These are phyloP conservation scores for Sarcophaga subvicina DNA, from an alignment of 2,888 invertebrate genomes.

Conservation along the genomic window DNA sequence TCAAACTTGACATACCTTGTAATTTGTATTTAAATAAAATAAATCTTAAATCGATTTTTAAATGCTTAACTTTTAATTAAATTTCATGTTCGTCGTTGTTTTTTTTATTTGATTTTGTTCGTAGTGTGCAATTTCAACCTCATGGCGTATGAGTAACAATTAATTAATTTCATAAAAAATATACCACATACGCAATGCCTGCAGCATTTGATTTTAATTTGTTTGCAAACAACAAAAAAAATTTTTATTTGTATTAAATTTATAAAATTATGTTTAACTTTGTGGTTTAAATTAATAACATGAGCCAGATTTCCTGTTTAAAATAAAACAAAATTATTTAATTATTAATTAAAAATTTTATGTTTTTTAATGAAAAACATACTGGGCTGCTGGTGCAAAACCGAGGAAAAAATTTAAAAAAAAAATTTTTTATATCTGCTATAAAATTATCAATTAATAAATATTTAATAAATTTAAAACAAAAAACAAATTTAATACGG, in stretches of 20 bases:
- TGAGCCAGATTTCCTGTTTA: neutral
- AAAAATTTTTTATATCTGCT: neutral
- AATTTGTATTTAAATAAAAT: too few species aligned
- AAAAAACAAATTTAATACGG: too few species aligned
- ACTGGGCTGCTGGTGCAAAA: neutral
- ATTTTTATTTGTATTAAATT: too few species aligned
- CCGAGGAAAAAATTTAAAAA: neutral
- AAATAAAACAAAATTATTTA: neutral
- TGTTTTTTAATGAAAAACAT: too few species aligned
- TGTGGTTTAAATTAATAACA: neutral
- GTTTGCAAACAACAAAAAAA: too few species aligned
- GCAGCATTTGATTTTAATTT: neutral
- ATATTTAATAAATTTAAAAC: neutral
- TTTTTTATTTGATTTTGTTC: too few species aligned
- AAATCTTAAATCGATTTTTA: too few species aligned
- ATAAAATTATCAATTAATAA: neutral
- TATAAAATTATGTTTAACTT: neutral
- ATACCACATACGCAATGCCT: neutral
- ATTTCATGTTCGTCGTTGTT: too few species aligned
- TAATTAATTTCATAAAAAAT: slow-evolving; percentile 5
- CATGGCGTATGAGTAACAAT: neutral
- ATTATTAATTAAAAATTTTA: too few species aligned
- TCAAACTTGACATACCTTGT: too few species aligned
- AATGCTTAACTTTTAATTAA: too few species aligned
- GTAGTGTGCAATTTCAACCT: too few species aligned